Evolutionary conservation across 2,797 vertebrate genomes (phyloP).

Genomic region (Rhodeus uyekii): DNA sequence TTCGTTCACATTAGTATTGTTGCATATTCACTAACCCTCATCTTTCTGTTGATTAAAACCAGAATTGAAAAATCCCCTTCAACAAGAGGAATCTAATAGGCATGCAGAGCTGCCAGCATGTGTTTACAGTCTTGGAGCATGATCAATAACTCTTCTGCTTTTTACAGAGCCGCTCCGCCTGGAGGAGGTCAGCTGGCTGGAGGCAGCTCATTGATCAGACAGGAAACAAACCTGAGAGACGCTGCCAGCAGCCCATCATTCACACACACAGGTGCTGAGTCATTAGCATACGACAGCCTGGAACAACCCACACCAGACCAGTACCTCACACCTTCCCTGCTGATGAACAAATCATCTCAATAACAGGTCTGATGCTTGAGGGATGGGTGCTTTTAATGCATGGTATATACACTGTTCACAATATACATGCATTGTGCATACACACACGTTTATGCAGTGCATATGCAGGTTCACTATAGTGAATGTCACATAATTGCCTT

Average conservation of each 20-base stretch:
- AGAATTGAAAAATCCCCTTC: conserved; percentile 29
- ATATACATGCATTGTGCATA: neutral
- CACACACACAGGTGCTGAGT: neutral
- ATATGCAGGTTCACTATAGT: no score
- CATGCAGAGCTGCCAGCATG: conserved; percentile 46
- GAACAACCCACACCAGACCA: neutral
- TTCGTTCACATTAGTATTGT: neutral
- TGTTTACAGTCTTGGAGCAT: conserved; percentile 32
- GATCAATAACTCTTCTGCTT: conserved; percentile 50
- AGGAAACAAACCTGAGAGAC: conserved; percentile 42
- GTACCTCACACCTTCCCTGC: neutral
- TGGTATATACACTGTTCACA: neutral
- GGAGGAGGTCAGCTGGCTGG: conserved; percentile 49
- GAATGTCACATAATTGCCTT: no score
- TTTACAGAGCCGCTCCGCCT: conserved; percentile 16
- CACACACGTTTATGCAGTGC: no score
- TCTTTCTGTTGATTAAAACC: conserved; percentile 35
- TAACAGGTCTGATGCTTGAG: neutral
- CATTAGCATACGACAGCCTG: neutral
- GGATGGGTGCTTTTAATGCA: neutral
- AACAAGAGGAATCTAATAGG: conserved; percentile 47
- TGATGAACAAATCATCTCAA: neutral
- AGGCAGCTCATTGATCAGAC: conserved; percentile 45
- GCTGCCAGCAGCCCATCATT: conserved; percentile 6
- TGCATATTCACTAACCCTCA: conserved; percentile 9